Conservation (phyloP, 2,113 vertebrate genomes). For the Alouatta palliata region DNA sequence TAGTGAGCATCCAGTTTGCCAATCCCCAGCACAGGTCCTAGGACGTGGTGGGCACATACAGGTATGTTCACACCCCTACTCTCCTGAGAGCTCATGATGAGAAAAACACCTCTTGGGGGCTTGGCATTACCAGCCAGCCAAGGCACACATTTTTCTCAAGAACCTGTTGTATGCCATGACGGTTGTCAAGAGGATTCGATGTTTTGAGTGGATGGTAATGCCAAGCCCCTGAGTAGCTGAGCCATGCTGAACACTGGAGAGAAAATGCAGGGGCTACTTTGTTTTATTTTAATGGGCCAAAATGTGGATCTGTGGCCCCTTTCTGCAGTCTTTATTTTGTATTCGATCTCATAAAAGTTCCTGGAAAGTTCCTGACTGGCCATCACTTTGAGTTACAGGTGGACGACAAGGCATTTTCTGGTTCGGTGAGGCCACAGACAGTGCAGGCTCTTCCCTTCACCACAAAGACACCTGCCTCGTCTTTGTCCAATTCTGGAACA, state of each 20-base stretch:
- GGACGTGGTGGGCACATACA: fast-evolving
- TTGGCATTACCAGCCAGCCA: background rate
- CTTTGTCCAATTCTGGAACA: slow-evolving; percentile 17
- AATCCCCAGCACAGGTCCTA: background rate
- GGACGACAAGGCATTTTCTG: background rate
- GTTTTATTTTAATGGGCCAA: background rate
- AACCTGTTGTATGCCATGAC: background rate
- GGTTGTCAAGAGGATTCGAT: background rate
- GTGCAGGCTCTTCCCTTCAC: background rate
- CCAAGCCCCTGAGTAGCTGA: background rate
- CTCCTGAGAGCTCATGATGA: background rate
- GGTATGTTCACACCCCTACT: background rate
- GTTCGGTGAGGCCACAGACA: background rate
- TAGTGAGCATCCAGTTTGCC: background rate
- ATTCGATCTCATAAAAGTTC: background rate
- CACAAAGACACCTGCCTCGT: background rate
- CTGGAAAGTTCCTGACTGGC: background rate
- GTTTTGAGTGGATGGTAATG: background rate
- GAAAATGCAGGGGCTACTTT: background rate
- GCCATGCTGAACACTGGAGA: background rate
- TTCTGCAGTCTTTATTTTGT: background rate
- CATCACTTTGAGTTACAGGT: background rate
- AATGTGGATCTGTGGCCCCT: background rate
- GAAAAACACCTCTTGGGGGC: background rate
- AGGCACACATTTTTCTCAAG: background rate